Conservation (phyloP, 92 coral and sea anemone species). For the Porites evermanni region DNA sequence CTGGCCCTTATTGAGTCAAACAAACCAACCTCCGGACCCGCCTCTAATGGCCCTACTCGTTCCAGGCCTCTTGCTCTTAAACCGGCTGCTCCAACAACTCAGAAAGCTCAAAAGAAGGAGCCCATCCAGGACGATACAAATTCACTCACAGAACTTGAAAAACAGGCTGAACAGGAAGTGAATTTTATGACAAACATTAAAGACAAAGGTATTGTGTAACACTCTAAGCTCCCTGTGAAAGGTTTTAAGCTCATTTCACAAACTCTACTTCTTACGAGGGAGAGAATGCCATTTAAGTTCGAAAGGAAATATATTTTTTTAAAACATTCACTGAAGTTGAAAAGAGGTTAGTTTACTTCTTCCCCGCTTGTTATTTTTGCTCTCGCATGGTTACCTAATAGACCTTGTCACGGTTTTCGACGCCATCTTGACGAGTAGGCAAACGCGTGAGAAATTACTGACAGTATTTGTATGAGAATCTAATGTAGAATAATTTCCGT, state of each 20-base stretch:
- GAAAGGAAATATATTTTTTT: no score
- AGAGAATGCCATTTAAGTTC: no score
- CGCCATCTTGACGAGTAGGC: no score
- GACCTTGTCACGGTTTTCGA: no score
- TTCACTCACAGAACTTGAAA: constrained; percentile 81
- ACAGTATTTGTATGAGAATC: no score
- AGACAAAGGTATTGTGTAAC: constrained; percentile 11
- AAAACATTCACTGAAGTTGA: no score
- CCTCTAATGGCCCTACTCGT: background rate
- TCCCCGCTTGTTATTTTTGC: no score
- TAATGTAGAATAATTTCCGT: no score
- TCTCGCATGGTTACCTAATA: no score
- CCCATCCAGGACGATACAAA: constrained; percentile 62
- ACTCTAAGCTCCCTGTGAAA: background rate
- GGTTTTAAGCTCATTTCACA: background rate
- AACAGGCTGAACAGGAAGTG: constrained; percentile 97
- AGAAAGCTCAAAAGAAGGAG: constrained; percentile 34
- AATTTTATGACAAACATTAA: constrained; percentile 61
- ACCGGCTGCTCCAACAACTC: constrained; percentile 46
- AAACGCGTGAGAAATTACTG: no score
- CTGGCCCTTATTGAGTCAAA: constrained; percentile 75
- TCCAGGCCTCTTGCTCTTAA: background rate
- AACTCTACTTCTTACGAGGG: background rate
- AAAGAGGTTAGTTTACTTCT: no score
- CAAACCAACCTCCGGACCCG: constrained; percentile 25